Evolutionary conservation across 2,113 vertebrate species (phyloP), one percentile per base, ranked within the genome.

Genomic region (Mesitornis unicolor): DNA sequence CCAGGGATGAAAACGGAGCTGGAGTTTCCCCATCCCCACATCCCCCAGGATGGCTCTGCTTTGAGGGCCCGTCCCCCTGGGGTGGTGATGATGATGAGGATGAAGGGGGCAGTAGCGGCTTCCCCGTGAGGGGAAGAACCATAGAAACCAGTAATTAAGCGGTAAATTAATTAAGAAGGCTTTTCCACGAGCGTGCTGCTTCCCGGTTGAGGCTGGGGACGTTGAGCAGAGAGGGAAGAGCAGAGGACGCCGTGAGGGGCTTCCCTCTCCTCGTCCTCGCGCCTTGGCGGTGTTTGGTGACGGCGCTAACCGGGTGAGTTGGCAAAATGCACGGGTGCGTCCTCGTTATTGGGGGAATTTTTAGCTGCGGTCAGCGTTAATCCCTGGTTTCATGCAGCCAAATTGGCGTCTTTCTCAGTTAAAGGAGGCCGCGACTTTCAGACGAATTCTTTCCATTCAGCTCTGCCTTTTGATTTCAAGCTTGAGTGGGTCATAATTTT

Each of bases 401-500:
- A 93, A 94, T 98, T 97, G 97, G 97, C 97, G 97, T 98, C 97
- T 97, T 97, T 97, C 97, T 98, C 97, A 96, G 94, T 96, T 97
- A 97, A n/a, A n/a, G 97, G 96, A 74, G 83, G 95, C 96, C 96
- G 95, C 95, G 97, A 91, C 95, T 95, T 97, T 92, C 95, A 69
- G 86, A 80, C 94, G 97, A 98, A 97, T 97, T 97, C 96, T 94
- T n/a, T 97, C 84, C 91, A 97, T 98, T 98, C 97, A 96, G 96
- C 95, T 89, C 96, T 97, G 97, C 96, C 97, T 98, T n/a, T 98
- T 98, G 97, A 97, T 98, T 97, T 98, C 97, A 98, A 97, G 98
- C 97, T 97, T 97, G 96, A 98, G 95, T 98, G 96, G 97, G 97
- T 97, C 97, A 97, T 98, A 96, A 98, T 97, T 98, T 96, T 97